Evolutionary conservation across 2,113 vertebrate species (phyloP), one percentile per base, ranked within the genome.

Genomic region (Mustela nigripes): DNA sequence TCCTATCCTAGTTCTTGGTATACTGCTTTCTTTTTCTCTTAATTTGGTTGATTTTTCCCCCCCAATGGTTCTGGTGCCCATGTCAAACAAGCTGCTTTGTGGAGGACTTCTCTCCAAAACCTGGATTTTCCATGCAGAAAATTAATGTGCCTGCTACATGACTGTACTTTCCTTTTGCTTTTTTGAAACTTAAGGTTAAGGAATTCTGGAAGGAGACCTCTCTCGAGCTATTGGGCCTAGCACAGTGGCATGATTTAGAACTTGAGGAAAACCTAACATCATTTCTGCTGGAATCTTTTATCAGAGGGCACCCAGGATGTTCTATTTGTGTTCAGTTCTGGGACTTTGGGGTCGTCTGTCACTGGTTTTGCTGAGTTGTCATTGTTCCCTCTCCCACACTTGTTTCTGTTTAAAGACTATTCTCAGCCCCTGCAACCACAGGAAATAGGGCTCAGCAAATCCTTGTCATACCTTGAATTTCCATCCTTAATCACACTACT

Each of bases 61-160:
- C 19, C 33, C 69, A 36, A 7, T 6, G 19, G 24, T 18, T 56
- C 24, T 42, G 16, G 11, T 48, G 48, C n/a, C 39, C 60, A 36
- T 19, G 86, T 82, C 62, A 36, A 71, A 76, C 21, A 62, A 58
- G 78, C 1, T 39, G 50, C 42, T 33, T 63, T 19, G 16, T 1
- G 45, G 60, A 89, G 63, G 16, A 31, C 39, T 45, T 69, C 56
- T 73, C 65, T 81, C 56, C 26, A 56, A 86, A 86, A n/a, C n/a
- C 31, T 26, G 19, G 33, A 22, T 31, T 69, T 89, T 36, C 82
- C 7, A 11, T 21, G 63, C 28, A 91, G 76, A 58, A 83, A 53
- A 42, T 10, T 1, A n/a, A 87, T 0, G 1, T 45, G 6, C 19
- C 69, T 80, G 22, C 14, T 12, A 58, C 31, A 9, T 0, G 4